phyloP scores from a whole-genome alignment of 1,140 invertebrate genomes.

The Penaeus vannamei region DNA sequence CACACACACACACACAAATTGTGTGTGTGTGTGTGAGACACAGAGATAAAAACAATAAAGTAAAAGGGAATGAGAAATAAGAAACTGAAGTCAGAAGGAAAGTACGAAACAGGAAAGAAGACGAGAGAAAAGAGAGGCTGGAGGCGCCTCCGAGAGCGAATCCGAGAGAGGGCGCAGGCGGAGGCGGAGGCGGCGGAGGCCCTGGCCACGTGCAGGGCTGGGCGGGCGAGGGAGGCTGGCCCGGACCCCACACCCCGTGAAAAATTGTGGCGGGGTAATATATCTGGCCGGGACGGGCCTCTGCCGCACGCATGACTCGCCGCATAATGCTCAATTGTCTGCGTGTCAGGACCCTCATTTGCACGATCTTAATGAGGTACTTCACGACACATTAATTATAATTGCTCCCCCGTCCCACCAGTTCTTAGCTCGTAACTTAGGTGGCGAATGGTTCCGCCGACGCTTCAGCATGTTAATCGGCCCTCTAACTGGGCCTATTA shows the following conservation, averaged over 20 bases:
- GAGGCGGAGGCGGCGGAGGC: neutral
- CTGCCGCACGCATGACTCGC: conserved; percentile 12
- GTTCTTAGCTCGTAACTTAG: conserved; percentile 41
- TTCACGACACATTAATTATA: conserved; percentile 63
- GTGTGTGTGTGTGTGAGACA: no score
- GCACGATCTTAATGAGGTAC: conserved; percentile 57
- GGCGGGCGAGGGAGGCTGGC: neutral
- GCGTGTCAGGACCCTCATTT: conserved; percentile 59
- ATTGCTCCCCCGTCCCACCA: conserved; percentile 1
- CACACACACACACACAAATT: no score
- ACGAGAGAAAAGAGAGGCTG: neutral
- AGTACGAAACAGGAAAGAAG: neutral
- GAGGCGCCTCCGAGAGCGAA: no score
- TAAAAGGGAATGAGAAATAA: neutral
- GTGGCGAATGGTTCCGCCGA: conserved; percentile 30
- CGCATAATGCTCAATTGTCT: conserved; percentile 62
- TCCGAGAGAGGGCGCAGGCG: neutral
- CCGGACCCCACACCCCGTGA: neutral
- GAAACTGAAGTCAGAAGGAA: neutral
- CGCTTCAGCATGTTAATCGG: conserved; percentile 11
- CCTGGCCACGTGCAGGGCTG: neutral
- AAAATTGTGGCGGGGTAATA: conserved; percentile 11
- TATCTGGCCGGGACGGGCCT: neutral
- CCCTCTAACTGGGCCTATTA: conserved; percentile 27
- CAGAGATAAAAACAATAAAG: neutral